These are phyloP conservation scores for Kryptopterus vitreolus DNA, from an alignment of 2,797 vertebrate genomes.

Conservation along the genomic window DNA sequence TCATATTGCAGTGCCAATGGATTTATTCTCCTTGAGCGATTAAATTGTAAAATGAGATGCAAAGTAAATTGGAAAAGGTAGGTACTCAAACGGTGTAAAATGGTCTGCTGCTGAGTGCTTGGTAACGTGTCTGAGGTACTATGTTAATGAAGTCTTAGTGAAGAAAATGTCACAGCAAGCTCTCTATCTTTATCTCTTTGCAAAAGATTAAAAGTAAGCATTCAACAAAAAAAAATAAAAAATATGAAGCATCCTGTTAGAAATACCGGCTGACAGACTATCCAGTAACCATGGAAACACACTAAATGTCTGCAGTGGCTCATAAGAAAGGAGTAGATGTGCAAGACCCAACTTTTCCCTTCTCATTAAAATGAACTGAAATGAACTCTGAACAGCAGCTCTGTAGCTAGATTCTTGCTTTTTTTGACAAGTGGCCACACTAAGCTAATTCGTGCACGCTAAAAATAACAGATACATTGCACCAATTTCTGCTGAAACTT, in stretches of 20 bases:
- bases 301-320: constrained; percentile 46
- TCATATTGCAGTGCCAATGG: not conserved
- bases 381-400: constrained; percentile 24
- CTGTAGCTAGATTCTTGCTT: constrained; percentile 14
- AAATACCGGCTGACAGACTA: constrained; percentile 41
- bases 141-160: constrained; percentile 31
- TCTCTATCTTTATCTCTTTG: constrained; percentile 39
- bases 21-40: constrained; percentile 25
- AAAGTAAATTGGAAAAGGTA: not conserved
- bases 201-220: constrained; percentile 49
- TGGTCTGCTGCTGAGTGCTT: not conserved
- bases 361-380: constrained; percentile 45
- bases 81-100: not conserved
- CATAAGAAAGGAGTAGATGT: constrained; percentile 37
- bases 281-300: constrained; percentile 58
- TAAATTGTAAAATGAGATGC: not conserved
- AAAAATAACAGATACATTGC: constrained; percentile 6
- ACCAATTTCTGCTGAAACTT: not conserved
- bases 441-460: constrained; percentile 18
- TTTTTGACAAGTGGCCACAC: constrained; percentile 21
- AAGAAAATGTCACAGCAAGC: constrained; percentile 24
- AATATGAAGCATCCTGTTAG: constrained; percentile 47
- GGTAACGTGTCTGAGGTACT: constrained; percentile 16
- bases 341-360: constrained; percentile 50
- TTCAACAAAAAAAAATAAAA: constrained; percentile 20